Base-by-base conservation (phyloP, 2,888 invertebrate genomes). In the Campaea margaritaria region DNA sequence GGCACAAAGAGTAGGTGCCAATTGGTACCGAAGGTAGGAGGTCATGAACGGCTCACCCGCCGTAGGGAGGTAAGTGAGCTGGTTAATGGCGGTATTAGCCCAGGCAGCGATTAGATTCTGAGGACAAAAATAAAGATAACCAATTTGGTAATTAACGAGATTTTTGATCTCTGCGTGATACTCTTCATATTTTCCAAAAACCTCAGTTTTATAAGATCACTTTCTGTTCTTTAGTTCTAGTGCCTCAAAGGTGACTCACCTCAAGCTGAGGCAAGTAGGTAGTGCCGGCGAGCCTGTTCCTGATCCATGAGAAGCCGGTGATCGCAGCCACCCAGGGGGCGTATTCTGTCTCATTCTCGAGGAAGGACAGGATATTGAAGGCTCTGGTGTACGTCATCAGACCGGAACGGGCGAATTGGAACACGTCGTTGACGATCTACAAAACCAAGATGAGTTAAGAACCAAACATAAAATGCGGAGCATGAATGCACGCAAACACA, bases 281-380 rank as follows among this genome's bases (percentile, higher is more conserved):
- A 0, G 81, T 81, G 5, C 84, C 82, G 50, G 73, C 74, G 0
- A 91, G 78, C 63, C 91, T 80, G 64, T 79, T 85, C 44, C 87
- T 85, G 0, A 95, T 69, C 89, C 93, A 95, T 13, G 68, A 84
- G 67, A 95, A 91, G 15, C 93, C 93, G 60, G 83, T 85, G 5
- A 94, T 78, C 0, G 96, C 96, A 0, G 96, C 92, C 5, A 93
- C 90, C 97, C 97, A 98, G 0, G 98, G 97, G n/a, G 96, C 89
- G 72, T 96, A 96, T 12, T 95, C 93, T 0, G 83, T 93, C 82
- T 96, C 96, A 10, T 93, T 85, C 52, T 88, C 82, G 63, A 98
- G 87, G 87, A 97, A 98, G 0, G 93, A 90, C 0, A 95, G 89
- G 21, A 96, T 90, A 13, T 93, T 88, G 43, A 98, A 92, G 0